phyloP scores from a whole-genome alignment of 2,888 invertebrate genomes.

The Ormia ochracea region DNA sequence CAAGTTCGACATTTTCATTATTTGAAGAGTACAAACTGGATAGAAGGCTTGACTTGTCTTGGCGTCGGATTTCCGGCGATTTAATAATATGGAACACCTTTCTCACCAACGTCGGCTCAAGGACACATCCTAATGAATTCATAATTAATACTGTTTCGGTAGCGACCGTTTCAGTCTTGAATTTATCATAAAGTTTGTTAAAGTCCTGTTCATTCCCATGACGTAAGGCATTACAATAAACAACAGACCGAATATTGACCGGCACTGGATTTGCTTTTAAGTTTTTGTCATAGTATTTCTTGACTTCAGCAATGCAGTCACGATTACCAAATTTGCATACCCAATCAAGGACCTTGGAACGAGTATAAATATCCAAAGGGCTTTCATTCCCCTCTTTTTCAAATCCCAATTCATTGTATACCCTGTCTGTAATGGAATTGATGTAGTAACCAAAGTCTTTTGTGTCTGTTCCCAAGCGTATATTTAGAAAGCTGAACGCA shows the following conservation, averaged over 20 bases:
- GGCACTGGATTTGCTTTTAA: constrained; percentile 74
- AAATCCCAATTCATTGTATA: constrained; percentile 79
- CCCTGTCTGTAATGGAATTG: constrained; percentile 76
- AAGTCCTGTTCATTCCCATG: constrained; percentile 81
- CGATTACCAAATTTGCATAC: constrained; percentile 82
- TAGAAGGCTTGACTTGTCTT: constrained; percentile 73
- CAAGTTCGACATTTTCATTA: constrained; percentile 78
- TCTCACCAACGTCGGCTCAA: constrained; percentile 78
- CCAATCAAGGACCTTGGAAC: constrained; percentile 80
- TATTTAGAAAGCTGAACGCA: constrained; percentile 74
- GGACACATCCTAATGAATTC: constrained; percentile 83
- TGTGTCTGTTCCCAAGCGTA: constrained; percentile 70
- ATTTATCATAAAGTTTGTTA: constrained; percentile 81
- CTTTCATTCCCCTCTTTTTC: constrained; percentile 75
- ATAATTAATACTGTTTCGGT: constrained; percentile 84
- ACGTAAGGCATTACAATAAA: constrained; percentile 87
- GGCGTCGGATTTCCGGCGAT: constrained; percentile 77
- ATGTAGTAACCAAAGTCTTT: constrained; percentile 75
- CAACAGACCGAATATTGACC: constrained; percentile 82
- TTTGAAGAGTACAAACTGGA: constrained; percentile 79
- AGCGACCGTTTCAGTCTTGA: constrained; percentile 80
- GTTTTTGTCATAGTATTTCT: constrained; percentile 73
- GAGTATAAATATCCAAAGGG: constrained; percentile 80
- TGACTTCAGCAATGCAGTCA: constrained; percentile 79
- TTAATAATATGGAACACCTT: constrained; percentile 78